These are phyloP conservation scores for Trichonephila clavipes DNA, from an alignment of 1,140 invertebrate genomes.

Conservation along the genomic window DNA sequence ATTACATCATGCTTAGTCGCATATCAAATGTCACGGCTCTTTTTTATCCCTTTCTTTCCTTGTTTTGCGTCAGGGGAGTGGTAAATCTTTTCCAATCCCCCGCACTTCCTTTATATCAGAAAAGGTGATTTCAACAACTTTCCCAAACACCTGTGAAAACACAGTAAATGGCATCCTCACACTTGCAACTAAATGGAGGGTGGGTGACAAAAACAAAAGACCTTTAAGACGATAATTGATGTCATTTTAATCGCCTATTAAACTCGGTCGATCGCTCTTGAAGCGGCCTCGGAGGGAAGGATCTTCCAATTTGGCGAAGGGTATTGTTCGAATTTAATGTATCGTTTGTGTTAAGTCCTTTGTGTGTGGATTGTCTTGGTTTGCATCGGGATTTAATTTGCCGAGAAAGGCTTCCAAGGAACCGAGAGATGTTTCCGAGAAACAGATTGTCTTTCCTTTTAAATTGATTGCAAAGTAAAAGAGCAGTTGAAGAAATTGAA, in stretches of 20 bases:
- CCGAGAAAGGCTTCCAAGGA: neutral
- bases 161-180: neutral
- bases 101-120: neutral
- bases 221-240: constrained; percentile 13
- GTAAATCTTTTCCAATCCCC: no score
- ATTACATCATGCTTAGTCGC: no score
- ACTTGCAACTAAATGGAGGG: neutral
- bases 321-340: constrained; percentile 27
- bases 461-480: neutral
- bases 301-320: neutral
- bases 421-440: neutral
- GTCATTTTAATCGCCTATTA: constrained; percentile 44
- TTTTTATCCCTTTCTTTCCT: no score
- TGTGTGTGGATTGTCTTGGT: neutral
- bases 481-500: constrained; percentile 7
- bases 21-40: no score
- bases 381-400: neutral
- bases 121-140: neutral
- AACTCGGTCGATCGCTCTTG: neutral
- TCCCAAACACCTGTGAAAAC: neutral
- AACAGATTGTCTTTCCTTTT: neutral
- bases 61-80: no score
- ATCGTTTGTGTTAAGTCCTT: constrained; percentile 8
- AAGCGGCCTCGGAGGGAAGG: neutral
- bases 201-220: neutral